A percentile compares a stretch with the other conserved stretches of the same genome.
Evolutionary conservation across 2,113 vertebrate genomes (phyloP).

Genomic region (Hepsetus odoe): DNA sequence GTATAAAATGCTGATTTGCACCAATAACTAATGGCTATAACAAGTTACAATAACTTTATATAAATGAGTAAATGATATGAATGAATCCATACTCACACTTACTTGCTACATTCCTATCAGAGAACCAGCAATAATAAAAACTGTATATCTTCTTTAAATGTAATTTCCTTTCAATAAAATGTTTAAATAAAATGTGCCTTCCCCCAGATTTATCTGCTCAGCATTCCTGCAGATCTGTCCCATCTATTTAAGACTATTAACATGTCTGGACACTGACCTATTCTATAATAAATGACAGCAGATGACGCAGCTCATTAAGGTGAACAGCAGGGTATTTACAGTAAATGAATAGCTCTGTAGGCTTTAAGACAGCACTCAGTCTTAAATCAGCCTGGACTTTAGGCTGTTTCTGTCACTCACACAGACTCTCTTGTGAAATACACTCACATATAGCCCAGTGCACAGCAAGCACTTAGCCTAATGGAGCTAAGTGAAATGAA

Average conservation of each 20-base stretch:
- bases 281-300: conserved; percentile 5
- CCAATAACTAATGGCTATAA: too few relatives aligned
- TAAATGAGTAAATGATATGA: too few relatives aligned
- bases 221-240: not conserved
- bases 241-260: not conserved
- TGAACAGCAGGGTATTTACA: conserved; percentile 17
- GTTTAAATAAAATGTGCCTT: not conserved
- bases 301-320: conserved; percentile 19
- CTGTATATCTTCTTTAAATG: not conserved
- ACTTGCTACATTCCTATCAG: not conserved
- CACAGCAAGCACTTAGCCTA: conserved; percentile 51
- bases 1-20: too few relatives aligned
- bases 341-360: conserved; percentile 16
- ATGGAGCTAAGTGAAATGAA: conserved; percentile 49
- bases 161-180: not conserved
- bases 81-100: not conserved
- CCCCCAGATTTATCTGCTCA: not conserved
- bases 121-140: not conserved
- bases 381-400: conserved; percentile 19
- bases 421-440: conserved; percentile 22
- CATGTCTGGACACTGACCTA: not conserved
- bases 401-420: conserved; percentile 40
- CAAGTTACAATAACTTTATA: too few relatives aligned
- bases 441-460: conserved; percentile 31
- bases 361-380: conserved; percentile 9